These are phyloP conservation scores for Hemicordylus capensis DNA, from an alignment of 2,113 vertebrate species.

Conservation along the genomic window DNA sequence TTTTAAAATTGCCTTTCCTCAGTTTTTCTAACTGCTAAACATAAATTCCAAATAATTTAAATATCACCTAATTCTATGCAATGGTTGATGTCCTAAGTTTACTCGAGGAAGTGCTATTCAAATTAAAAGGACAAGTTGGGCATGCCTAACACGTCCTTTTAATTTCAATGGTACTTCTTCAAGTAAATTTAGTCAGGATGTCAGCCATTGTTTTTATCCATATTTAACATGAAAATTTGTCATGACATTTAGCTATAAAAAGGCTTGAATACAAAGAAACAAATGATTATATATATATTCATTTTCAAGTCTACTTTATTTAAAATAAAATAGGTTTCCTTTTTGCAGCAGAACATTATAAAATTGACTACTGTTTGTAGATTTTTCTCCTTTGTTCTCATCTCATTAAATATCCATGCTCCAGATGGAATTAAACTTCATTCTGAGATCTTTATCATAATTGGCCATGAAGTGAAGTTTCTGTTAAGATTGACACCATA, in stretches of 20 bases:
- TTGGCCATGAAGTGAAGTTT: conserved; percentile 13
- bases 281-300: not conserved
- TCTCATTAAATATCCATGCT: conserved; percentile 8
- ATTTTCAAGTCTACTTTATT: not conserved
- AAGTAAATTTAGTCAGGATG: too few relatives aligned
- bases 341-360: not conserved
- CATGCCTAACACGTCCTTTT: too few relatives aligned
- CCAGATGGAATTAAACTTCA: conserved; percentile 13
- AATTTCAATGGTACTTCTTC: too few relatives aligned
- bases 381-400: not conserved
- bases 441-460: conserved; percentile 17
- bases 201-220: too few relatives aligned
- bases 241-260: not conserved
- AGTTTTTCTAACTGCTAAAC: not conserved
- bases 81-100: too few relatives aligned
- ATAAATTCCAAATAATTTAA: not conserved
- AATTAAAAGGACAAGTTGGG: too few relatives aligned
- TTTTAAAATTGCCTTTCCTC: too few relatives aligned
- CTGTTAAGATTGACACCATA: not conserved
- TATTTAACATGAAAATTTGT: not conserved
- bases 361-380: not conserved
- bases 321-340: not conserved
- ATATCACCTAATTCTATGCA: not conserved
- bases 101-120: too few relatives aligned
- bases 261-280: not conserved